Percentiles rank a stretch among this genome's conserved stretches.
Evolutionary conservation across 2,888 invertebrate species (phyloP).

Genomic region (Junonia oenone): DNA sequence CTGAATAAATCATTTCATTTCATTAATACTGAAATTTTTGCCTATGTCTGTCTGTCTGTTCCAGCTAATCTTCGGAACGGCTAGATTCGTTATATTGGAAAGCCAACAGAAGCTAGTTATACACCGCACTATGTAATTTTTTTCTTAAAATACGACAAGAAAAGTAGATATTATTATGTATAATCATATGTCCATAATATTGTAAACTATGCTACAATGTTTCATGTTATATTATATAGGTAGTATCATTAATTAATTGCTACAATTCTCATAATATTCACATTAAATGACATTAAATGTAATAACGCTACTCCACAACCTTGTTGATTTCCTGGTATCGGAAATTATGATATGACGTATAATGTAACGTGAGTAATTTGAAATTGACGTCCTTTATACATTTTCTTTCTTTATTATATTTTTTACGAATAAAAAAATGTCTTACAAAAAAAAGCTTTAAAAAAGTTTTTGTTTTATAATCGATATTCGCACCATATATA

Average conservation of each 20-base stretch:
- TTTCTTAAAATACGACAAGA: too few species aligned
- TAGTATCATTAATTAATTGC: constrained; percentile 1
- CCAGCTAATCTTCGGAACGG: too few species aligned
- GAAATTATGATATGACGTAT: constrained; percentile 1
- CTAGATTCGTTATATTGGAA: too few species aligned
- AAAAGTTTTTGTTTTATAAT: too few species aligned
- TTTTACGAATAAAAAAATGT: neutral
- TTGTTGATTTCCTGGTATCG: constrained; percentile 11
- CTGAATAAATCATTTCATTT: too few species aligned
- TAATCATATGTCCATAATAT: too few species aligned
- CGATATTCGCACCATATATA: neutral
- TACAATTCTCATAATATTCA: constrained; percentile 13
- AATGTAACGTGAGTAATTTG: neutral
- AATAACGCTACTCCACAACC: constrained; percentile 1
- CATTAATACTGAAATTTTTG: too few species aligned
- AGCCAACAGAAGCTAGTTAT: too few species aligned
- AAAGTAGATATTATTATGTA: too few species aligned
- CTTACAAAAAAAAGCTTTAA: too few species aligned
- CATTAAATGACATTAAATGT: constrained; percentile 14
- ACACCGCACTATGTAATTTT: too few species aligned
- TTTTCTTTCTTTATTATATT: neutral
- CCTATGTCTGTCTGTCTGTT: too few species aligned
- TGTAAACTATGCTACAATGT: neutral
- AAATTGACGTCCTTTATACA: neutral
- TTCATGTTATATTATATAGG: neutral